Evolutionary conservation across 2,888 invertebrate genomes (phyloP), one percentile per base, ranked within the genome.

Genomic region (Schrankia costaestrigalis): DNA sequence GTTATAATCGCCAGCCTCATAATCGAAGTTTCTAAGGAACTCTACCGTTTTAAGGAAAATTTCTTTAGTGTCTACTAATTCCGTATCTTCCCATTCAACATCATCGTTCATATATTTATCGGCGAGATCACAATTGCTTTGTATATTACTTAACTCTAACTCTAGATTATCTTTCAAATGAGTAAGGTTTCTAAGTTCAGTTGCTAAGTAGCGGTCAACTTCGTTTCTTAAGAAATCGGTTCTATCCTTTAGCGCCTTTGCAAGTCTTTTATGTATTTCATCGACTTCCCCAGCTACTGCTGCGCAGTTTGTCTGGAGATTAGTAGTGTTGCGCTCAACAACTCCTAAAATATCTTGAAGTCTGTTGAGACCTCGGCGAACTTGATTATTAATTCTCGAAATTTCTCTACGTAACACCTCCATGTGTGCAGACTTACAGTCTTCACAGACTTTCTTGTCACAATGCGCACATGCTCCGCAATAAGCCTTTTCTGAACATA

Each of bases 351-450:
- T 94, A 71, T 97, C 97, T 80, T 96, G 95, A 46, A 97, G 85
- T 52, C 97, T 91, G 78, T 97, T 96, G 36, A 97, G 85, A 30
- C 97, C 96, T 62, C 98, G 91, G 38, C 95, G 91, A 43, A 96
- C 93, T 90, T 96, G 96, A 73, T 95, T 95, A 71, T 96, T 94
- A 39, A 97, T 94, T 68, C 97, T 91, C 42, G 93, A 90, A 25
- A 98, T 95, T 89, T 98, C 97, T 39, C 97, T 91, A 56, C 97
- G 92, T 40, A 98, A 88, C 52, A 98, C 97, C 75, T 98, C 98
- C 93, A 97, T 95, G 78, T 99, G 98, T 8, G 97, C 96, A 37
- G 94, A 93, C 79, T 97, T 97, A 86, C 99, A 99, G 71, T 97
- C 97, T 56, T 95, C 93, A 81, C 99, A 99, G 46, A 98, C 94